Conservation (phyloP, 1,140 invertebrate species). For the Drosophila chauvacae region DNA sequence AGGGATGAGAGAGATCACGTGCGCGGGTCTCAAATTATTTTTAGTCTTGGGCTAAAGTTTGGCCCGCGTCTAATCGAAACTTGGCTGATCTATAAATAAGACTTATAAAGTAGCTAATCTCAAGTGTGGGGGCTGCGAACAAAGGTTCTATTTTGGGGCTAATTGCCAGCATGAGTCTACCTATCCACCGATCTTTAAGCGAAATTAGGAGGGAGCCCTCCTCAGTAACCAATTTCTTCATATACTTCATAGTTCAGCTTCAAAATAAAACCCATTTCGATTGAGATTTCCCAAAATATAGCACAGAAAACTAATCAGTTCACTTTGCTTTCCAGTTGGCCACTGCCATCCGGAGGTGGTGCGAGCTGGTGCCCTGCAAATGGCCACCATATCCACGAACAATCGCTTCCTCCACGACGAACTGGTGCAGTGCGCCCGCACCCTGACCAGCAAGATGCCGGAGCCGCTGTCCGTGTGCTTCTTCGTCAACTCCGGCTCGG, state of each 20-base stretch:
- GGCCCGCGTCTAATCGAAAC: not conserved
- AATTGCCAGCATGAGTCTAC: not conserved
- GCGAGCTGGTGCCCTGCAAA: conserved; percentile 93
- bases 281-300: not conserved
- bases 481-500: conserved; percentile 99
- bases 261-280: not conserved
- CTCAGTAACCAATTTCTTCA: not conserved
- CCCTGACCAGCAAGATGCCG: conserved; percentile 92
- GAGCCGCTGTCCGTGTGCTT: conserved; percentile 94
- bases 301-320: not conserved
- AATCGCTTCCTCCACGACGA: conserved; percentile 98
- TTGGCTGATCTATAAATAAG: conserved; percentile 10
- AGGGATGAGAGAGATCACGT: conserved; percentile 8
- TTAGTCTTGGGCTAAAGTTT: conserved; percentile 1
- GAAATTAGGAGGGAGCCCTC: no score
- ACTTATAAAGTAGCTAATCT: conserved; percentile 2
- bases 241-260: not conserved
- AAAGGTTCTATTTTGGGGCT: conserved; percentile 6
- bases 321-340: conserved; percentile 89
- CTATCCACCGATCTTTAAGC: not conserved
- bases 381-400: conserved; percentile 96
- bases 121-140: not conserved
- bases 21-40: conserved; percentile 6
- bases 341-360: conserved; percentile 98
- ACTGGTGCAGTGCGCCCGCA: conserved; percentile 95